Percentiles rank a stretch among this genome's conserved stretches.
Evolutionary conservation across 2,888 invertebrate species (phyloP).

Genomic region (Drosophila nigritarsus): DNA sequence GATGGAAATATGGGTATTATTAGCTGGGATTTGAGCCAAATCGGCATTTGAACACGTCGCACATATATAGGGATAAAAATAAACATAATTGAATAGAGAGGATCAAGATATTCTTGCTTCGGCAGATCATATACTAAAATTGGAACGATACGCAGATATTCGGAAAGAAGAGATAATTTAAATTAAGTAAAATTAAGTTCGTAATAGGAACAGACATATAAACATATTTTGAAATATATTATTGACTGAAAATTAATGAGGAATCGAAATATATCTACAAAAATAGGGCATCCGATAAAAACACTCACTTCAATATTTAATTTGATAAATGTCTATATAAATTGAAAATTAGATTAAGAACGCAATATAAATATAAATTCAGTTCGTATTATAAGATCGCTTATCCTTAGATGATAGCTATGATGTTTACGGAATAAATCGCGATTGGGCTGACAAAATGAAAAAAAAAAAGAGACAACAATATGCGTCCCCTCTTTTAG

Average conservation of each 20-base stretch:
- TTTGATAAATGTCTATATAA: background rate
- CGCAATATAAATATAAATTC: background rate
- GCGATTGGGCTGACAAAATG: background rate
- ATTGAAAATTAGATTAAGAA: background rate
- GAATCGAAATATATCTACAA: background rate
- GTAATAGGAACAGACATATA: background rate
- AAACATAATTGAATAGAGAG: background rate
- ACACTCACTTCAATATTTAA: background rate
- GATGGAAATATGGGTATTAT: background rate
- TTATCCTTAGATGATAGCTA: background rate
- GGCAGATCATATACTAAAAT: too few relatives aligned
- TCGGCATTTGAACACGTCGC: background rate
- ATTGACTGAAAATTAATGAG: background rate
- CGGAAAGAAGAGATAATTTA: background rate
- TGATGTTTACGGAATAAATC: background rate
- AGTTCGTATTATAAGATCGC: background rate
- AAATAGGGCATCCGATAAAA: background rate
- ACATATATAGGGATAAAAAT: background rate
- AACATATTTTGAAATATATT: background rate
- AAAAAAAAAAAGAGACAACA: conserved; percentile 1
- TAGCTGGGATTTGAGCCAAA: background rate
- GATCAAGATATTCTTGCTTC: background rate
- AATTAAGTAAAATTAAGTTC: background rate
- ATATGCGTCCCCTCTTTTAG: background rate
- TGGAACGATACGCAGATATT: background rate